Evolutionary conservation across 2,888 invertebrate genomes (phyloP).

Genomic region (Lochmaea capreae): DNA sequence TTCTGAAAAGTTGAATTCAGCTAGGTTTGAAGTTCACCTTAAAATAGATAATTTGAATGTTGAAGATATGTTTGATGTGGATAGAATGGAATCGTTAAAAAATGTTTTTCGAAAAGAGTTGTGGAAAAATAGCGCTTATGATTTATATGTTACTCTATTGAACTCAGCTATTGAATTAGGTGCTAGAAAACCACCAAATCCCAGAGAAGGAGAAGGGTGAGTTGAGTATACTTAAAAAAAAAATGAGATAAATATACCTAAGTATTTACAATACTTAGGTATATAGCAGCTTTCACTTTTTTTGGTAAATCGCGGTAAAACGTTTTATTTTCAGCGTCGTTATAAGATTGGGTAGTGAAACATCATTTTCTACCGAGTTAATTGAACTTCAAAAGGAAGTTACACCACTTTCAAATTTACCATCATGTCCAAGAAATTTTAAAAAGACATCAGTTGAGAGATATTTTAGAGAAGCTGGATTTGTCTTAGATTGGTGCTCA

Average conservation of each 20-base stretch:
- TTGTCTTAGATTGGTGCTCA: constrained; percentile 90
- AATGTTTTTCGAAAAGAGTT: constrained; percentile 81
- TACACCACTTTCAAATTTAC: constrained; percentile 80
- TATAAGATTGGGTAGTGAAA: constrained; percentile 81
- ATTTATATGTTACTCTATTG: constrained; percentile 85
- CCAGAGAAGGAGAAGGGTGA: constrained; percentile 89
- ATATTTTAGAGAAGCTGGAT: constrained; percentile 81
- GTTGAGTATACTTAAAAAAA: constrained; percentile 43
- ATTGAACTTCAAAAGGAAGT: constrained; percentile 82
- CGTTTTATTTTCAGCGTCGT: constrained; percentile 73
- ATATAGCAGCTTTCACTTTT: too few species aligned
- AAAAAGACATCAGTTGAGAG: constrained; percentile 88
- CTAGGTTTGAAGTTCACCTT: constrained; percentile 82
- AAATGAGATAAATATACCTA: too few species aligned
- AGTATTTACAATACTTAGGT: too few species aligned
- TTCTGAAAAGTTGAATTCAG: constrained; percentile 74
- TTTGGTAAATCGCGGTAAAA: too few species aligned
- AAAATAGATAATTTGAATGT: constrained; percentile 92
- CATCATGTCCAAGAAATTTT: constrained; percentile 83
- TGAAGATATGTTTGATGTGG: constrained; percentile 83
- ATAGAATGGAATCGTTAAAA: constrained; percentile 78
- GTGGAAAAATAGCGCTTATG: constrained; percentile 81
- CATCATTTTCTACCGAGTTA: constrained; percentile 78
- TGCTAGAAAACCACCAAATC: constrained; percentile 83
- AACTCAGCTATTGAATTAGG: constrained; percentile 88